These are phyloP conservation scores for Menidia menidia DNA, from an alignment of 2,797 vertebrate species.

Conservation along the genomic window DNA sequence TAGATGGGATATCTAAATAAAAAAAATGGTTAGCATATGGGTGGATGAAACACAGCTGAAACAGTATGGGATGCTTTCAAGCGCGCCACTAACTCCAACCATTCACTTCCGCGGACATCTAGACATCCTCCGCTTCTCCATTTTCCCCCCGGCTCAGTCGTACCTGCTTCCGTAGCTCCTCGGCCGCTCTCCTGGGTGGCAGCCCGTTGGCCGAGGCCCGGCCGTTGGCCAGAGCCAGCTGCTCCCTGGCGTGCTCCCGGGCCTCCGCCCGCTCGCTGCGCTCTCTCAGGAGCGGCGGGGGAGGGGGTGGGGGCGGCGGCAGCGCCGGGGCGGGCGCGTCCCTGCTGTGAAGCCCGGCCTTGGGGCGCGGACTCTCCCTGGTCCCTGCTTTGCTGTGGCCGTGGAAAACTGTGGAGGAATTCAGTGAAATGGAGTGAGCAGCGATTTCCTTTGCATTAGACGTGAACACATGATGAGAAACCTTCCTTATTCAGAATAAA, in stretches of 20 bases:
- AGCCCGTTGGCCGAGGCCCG: constrained; percentile 87
- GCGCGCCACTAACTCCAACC: background rate
- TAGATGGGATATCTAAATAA: constrained; percentile 11
- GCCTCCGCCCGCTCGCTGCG: constrained; percentile 88
- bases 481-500: too few species aligned
- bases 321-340: constrained; percentile 81
- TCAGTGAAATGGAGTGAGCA: background rate
- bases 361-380: constrained; percentile 92
- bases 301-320: constrained; percentile 75
- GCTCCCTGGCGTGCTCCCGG: constrained; percentile 84
- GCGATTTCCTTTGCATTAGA: background rate
- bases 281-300: constrained; percentile 88
- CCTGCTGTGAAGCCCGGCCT: constrained; percentile 80
- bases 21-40: constrained; percentile 29
- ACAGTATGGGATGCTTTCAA: background rate
- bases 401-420: constrained; percentile 87
- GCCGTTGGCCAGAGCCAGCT: constrained; percentile 82
- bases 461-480: background rate
- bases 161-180: constrained; percentile 98
- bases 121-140: too few species aligned
- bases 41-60: constrained; percentile 19
- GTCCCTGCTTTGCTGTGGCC: constrained; percentile 88
- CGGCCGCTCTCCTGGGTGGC: constrained; percentile 87
- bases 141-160: background rate
- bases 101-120: background rate